These are phyloP conservation scores for Atrichornis clamosus DNA, from an alignment of 2,113 vertebrate species.

Conservation along the genomic window DNA sequence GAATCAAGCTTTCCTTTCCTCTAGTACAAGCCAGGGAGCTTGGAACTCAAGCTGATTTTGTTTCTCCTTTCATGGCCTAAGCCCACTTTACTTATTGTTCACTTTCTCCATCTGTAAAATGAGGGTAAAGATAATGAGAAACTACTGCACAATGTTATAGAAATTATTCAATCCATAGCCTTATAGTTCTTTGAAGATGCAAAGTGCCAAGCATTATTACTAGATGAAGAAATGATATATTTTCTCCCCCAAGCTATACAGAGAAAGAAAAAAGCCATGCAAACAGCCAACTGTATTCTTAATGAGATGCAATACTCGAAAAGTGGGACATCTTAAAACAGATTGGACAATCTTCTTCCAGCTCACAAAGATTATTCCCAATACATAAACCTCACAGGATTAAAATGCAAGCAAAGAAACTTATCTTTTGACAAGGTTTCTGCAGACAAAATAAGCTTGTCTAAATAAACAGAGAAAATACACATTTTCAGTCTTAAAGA, in stretches of 20 bases:
- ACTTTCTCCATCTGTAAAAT: not conserved
- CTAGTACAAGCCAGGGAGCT: not conserved
- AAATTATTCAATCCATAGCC: not conserved
- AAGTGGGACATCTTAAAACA: conserved; percentile 46
- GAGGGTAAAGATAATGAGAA: not conserved
- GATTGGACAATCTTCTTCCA: conserved; percentile 22
- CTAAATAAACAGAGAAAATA: not conserved
- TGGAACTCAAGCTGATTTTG: not conserved
- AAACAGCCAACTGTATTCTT: not conserved
- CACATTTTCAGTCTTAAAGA: not conserved
- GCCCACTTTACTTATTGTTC: not conserved
- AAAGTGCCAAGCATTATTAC: conserved; percentile 30
- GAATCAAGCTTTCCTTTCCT: not conserved
- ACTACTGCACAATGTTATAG: not conserved
- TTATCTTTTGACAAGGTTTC: not conserved
- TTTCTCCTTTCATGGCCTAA: not conserved
- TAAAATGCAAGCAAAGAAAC: not conserved
- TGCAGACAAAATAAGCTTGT: conserved; percentile 7
- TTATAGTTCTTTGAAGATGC: not conserved
- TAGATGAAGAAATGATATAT: not conserved
- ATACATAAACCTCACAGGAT: not conserved
- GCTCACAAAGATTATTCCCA: conserved; percentile 17
- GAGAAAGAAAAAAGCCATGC: not conserved
- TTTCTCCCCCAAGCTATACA: not conserved
- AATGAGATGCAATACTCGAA: not conserved